Conservation (phyloP, 2,888 invertebrate genomes). For the Drosophila pullipes region DNA sequence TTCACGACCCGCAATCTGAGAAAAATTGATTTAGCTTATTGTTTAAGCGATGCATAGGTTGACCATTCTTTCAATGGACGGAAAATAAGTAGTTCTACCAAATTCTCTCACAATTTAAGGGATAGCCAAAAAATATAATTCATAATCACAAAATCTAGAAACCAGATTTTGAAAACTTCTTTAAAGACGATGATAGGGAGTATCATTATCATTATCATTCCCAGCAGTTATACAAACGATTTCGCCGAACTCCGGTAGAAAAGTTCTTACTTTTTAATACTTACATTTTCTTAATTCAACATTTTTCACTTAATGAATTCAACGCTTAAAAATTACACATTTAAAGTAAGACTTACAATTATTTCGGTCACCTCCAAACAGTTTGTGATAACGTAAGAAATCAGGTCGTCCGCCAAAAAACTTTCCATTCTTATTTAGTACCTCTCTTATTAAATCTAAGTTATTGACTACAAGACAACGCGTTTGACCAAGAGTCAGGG, state of each 20-base stretch:
- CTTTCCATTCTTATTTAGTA: constrained; percentile 91
- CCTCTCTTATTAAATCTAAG: constrained; percentile 90
- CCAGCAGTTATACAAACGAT: not conserved
- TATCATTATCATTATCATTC: not conserved
- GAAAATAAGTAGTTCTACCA: not conserved
- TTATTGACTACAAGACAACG: constrained; percentile 92
- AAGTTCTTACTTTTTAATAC: not conserved
- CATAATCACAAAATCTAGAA: not conserved
- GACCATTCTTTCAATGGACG: not conserved
- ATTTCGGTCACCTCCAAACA: constrained; percentile 94
- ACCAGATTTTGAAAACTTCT: not conserved
- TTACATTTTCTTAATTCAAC: not conserved
- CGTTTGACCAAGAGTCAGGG: constrained; percentile 89
- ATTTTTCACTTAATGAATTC: not conserved
- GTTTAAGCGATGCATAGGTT: not conserved
- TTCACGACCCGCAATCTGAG: not conserved
- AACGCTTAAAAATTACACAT: not conserved
- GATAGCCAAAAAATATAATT: not conserved
- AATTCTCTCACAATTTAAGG: not conserved
- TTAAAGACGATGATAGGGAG: not conserved
- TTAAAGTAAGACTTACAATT: constrained; percentile 90
- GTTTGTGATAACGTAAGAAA: constrained; percentile 91
- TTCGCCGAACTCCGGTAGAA: not conserved
- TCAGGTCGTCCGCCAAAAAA: constrained; percentile 94
- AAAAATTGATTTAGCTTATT: not conserved